Conservation (phyloP, 2,797 vertebrate genomes). For the Sardinella longiceps region DNA sequence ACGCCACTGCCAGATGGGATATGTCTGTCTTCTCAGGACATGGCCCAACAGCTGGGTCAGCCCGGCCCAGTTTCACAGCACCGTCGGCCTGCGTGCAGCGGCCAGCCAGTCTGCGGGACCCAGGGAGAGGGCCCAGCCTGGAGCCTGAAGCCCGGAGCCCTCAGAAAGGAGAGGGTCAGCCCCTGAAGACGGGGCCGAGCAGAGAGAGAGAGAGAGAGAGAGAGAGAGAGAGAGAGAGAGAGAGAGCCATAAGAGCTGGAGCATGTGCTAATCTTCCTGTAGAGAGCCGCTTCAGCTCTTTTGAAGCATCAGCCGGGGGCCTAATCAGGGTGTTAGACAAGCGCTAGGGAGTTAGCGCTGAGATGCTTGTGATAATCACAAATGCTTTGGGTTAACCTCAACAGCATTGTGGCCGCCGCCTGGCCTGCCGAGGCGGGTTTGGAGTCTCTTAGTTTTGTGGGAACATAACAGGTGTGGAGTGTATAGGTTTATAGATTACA, state of each 20-base stretch:
- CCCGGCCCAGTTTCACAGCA: background rate
- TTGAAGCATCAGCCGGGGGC: background rate
- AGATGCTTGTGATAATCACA: constrained; percentile 1
- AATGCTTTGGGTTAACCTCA: background rate
- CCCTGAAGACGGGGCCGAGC: background rate
- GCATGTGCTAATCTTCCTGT: background rate
- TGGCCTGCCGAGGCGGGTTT: background rate
- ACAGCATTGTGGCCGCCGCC: background rate
- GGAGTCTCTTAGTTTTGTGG: background rate
- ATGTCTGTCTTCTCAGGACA: constrained; percentile 13
- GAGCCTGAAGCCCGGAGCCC: background rate
- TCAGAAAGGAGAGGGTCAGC: background rate
- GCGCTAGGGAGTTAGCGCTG: background rate
- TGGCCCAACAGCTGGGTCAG: constrained; percentile 2
- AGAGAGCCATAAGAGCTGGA: background rate
- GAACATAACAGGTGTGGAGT: background rate
- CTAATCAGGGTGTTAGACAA: constrained; percentile 8
- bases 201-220: no score
- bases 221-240: no score
- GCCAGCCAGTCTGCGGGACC: background rate
- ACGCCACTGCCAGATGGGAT: background rate
- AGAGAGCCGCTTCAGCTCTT: background rate
- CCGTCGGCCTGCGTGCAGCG: no score
- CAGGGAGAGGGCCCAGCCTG: background rate
- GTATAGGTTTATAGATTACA: background rate